Percentiles rank a stretch among this genome's conserved stretches.
These are phyloP conservation scores for Oxyscelio sp. DNA, from an alignment of 2,888 invertebrate species.

Conservation along the genomic window DNA sequence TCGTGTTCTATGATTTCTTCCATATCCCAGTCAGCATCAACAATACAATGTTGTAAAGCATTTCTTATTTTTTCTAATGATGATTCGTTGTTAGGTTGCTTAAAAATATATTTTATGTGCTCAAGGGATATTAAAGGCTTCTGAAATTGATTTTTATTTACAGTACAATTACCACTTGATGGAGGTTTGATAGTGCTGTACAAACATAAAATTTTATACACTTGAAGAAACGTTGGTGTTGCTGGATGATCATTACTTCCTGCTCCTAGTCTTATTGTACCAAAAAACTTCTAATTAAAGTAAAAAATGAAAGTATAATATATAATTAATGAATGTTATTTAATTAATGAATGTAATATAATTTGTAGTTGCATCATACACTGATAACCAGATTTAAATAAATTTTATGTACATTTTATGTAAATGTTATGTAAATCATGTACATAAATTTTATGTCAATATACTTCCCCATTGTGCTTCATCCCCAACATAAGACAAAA, in stretches of 20 bases:
- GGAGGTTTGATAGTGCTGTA: slow-evolving; percentile 28
- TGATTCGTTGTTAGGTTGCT: background rate
- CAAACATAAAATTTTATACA: slow-evolving; percentile 15
- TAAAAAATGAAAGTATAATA: no score
- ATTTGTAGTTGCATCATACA: no score
- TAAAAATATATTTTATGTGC: slow-evolving; percentile 7
- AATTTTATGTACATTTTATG: no score
- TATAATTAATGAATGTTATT: no score
- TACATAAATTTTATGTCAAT: no score
- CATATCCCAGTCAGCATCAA: slow-evolving; percentile 44
- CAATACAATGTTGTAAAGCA: slow-evolving; percentile 13
- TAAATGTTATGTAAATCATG: no score
- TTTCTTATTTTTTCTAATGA: no score
- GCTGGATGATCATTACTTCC: slow-evolving; percentile 31
- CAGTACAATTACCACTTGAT: slow-evolving; percentile 24
- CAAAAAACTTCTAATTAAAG: slow-evolving; percentile 31
- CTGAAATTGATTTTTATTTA: background rate
- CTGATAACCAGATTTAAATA: no score
- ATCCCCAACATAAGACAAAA: no score
- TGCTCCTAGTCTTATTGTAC: slow-evolving; percentile 16
- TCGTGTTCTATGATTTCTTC: slow-evolving; percentile 53
- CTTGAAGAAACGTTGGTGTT: slow-evolving; percentile 23
- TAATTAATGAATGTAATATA: no score
- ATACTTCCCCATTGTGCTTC: no score
- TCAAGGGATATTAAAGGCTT: slow-evolving; percentile 3